Conservation (phyloP, 1,140 invertebrate genomes). For the Eumeta japonica region DNA sequence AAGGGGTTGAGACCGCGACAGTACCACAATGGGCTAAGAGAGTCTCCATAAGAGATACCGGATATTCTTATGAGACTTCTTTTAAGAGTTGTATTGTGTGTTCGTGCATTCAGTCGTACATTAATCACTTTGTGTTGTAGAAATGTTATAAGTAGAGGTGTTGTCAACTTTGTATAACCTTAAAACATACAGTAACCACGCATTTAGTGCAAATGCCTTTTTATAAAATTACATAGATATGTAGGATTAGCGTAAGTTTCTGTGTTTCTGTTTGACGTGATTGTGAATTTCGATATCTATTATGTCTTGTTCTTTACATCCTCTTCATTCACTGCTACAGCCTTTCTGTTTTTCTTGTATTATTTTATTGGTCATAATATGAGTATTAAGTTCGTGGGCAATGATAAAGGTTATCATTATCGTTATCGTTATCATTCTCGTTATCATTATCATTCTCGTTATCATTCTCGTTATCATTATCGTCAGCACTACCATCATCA, state of each 20-base stretch:
- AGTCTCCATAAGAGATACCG: too few species aligned
- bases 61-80: too few species aligned
- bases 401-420: slow-evolving; percentile 6
- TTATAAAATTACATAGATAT: slow-evolving; percentile 20
- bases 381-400: slow-evolving; percentile 2
- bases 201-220: slow-evolving; percentile 14
- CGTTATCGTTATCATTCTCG: too few species aligned
- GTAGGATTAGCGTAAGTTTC: slow-evolving; percentile 9
- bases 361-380: slow-evolving; percentile 9
- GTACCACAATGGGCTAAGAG: too few species aligned
- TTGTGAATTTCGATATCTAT: slow-evolving; percentile 13
- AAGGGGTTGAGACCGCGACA: too few species aligned
- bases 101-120: too few species aligned
- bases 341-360: slow-evolving; percentile 18
- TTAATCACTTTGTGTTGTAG: too few species aligned
- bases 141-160: slow-evolving; percentile 2
- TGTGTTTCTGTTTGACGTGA: slow-evolving; percentile 8
- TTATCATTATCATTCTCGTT: too few species aligned
- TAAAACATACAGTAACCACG: slow-evolving; percentile 13
- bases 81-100: too few species aligned
- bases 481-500: too few species aligned
- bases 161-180: slow-evolving; percentile 10
- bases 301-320: slow-evolving; percentile 15
- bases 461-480: too few species aligned
- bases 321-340: slow-evolving; percentile 10